These are phyloP conservation scores for Drosophila dunni DNA, from an alignment of 1,140 invertebrate genomes.

Conservation along the genomic window DNA sequence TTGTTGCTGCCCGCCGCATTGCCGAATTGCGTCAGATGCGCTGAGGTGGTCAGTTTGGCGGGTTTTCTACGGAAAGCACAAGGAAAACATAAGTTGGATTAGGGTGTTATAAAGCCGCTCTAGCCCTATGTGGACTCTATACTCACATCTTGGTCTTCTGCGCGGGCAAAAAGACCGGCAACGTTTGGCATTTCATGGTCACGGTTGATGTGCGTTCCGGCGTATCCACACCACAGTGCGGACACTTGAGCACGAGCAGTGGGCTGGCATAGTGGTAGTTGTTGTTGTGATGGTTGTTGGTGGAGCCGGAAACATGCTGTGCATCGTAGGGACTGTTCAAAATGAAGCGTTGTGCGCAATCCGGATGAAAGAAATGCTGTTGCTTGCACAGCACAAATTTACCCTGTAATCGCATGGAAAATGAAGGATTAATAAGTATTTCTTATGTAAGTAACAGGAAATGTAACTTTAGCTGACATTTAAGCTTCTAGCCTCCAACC, in stretches of 20 bases:
- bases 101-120: no score
- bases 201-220: slow-evolving; percentile 84
- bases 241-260: slow-evolving; percentile 86
- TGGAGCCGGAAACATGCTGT: slow-evolving; percentile 85
- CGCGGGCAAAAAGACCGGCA: slow-evolving; percentile 81
- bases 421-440: background rate
- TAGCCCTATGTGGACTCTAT: no score
- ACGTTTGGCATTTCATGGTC: slow-evolving; percentile 82
- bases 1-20: slow-evolving; percentile 11
- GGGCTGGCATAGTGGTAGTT: slow-evolving; percentile 54
- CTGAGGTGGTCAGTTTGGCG: slow-evolving; percentile 67
- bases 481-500: no score
- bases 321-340: slow-evolving; percentile 82
- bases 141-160: slow-evolving; percentile 78
- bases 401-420: slow-evolving; percentile 51
- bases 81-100: background rate
- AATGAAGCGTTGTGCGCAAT: slow-evolving; percentile 82
- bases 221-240: slow-evolving; percentile 90
- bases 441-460: no score
- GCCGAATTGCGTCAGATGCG: slow-evolving; percentile 59
- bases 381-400: slow-evolving; percentile 82
- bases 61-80: slow-evolving; percentile 50
- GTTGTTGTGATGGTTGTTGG: slow-evolving; percentile 1
- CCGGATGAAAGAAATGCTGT: slow-evolving; percentile 83
- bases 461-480: no score